Evolutionary conservation across 1,140 invertebrate genomes (phyloP).

Genomic region (Parasteatoda tepidariorum): DNA sequence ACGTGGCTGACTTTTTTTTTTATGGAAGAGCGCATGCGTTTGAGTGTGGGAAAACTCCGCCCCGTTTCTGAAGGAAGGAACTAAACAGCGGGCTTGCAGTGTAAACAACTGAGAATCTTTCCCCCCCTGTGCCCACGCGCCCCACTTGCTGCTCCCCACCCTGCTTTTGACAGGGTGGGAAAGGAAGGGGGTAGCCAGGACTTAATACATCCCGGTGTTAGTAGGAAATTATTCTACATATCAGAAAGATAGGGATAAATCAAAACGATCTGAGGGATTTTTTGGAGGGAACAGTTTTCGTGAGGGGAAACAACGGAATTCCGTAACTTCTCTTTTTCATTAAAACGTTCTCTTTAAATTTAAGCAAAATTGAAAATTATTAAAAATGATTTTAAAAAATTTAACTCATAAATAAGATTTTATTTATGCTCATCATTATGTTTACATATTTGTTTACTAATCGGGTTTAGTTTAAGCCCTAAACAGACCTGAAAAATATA

Average conservation of each 20-base stretch:
- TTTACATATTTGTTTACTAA: too few species aligned
- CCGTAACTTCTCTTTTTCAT: background rate
- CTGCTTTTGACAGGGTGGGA: background rate
- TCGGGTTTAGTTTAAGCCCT: too few species aligned
- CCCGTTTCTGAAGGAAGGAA: conserved; percentile 44
- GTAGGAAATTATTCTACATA: conserved; percentile 43
- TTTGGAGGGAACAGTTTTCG: background rate
- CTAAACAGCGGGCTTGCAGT: conserved; percentile 32
- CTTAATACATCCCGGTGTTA: conserved; percentile 50
- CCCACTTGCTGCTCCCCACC: conserved; percentile 35
- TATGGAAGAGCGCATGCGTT: conserved; percentile 18
- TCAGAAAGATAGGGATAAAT: background rate
- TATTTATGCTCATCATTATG: too few species aligned
- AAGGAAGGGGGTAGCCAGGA: conserved; percentile 2
- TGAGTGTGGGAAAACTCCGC: conserved; percentile 58
- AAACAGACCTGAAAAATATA: too few species aligned
- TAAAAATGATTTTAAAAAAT: too few species aligned
- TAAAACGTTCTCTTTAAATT: background rate
- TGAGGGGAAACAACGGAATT: background rate
- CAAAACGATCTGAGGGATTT: background rate
- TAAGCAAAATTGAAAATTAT: too few species aligned
- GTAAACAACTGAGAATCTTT: conserved; percentile 35
- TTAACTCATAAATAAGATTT: too few species aligned
- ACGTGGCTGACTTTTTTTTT: conserved; percentile 44
- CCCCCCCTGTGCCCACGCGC: conserved; percentile 29